A percentile compares a stretch with the other conserved stretches of the same genome.
These are phyloP conservation scores for Chloropsis hardwickii DNA, from an alignment of 2,113 vertebrate genomes.

Conservation along the genomic window DNA sequence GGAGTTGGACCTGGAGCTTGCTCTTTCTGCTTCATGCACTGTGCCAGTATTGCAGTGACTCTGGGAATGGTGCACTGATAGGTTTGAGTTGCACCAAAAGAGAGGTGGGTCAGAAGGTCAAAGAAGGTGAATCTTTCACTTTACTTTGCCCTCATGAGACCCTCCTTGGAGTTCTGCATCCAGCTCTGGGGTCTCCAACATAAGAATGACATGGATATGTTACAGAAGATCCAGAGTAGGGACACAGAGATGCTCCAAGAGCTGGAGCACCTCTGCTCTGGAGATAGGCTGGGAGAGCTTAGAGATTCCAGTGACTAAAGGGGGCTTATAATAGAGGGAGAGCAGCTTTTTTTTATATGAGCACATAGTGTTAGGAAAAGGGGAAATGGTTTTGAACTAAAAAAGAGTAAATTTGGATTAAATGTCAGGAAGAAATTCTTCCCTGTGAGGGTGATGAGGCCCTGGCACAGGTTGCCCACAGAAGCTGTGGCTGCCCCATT, in stretches of 20 bases:
- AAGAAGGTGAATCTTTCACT: background rate
- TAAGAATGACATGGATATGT: background rate
- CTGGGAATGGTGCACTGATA: background rate
- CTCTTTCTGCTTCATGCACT: background rate
- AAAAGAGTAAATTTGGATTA: background rate
- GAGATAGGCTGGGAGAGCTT: background rate
- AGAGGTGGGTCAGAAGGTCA: background rate
- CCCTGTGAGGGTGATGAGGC: background rate
- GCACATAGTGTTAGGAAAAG: background rate
- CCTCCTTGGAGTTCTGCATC: background rate
- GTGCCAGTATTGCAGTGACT: background rate
- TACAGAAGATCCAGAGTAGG: background rate
- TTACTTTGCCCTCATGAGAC: background rate
- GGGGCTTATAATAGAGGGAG: background rate
- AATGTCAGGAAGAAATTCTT: background rate
- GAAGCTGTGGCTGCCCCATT: background rate
- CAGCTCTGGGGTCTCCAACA: background rate
- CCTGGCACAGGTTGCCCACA: background rate
- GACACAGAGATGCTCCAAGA: background rate
- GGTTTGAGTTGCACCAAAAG: background rate
- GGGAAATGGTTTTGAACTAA: background rate
- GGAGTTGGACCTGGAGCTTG: background rate
- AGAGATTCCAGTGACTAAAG: background rate
- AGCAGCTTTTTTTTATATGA: background rate
- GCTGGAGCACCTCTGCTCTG: background rate